These are phyloP conservation scores for Stegodyphus mimosarum DNA, from an alignment of 1,140 invertebrate species.

Conservation along the genomic window DNA sequence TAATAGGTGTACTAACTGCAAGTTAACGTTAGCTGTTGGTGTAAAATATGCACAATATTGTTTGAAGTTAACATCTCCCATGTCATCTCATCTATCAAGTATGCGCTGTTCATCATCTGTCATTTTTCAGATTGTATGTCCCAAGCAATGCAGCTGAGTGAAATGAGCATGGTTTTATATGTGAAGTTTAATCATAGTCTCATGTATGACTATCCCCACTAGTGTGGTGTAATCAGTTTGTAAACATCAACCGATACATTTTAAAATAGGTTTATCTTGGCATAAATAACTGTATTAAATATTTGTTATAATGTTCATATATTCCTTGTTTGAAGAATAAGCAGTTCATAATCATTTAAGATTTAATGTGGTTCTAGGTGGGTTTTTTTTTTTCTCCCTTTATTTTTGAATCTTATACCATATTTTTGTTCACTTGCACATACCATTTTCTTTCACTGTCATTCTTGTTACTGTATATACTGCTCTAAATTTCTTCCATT, in stretches of 20 bases:
- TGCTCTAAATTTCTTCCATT: conserved; percentile 23
- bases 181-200: conserved; percentile 22
- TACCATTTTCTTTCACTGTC: conserved; percentile 56
- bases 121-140: conserved; percentile 54
- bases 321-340: not conserved
- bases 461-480: conserved; percentile 58
- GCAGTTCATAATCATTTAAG: not conserved
- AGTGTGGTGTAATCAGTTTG: not conserved
- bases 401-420: not conserved
- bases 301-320: not conserved
- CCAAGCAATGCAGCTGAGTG: conserved; percentile 53
- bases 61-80: conserved; percentile 60
- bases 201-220: conserved; percentile 28
- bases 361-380: not conserved
- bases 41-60: conserved; percentile 56
- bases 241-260: too few relatives aligned
- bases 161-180: conserved; percentile 54
- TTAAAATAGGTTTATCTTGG: too few relatives aligned
- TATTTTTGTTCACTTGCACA: conserved; percentile 51
- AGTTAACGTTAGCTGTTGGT: conserved; percentile 46
- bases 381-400: not conserved
- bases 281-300: not conserved
- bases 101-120: conserved; percentile 51
- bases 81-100: conserved; percentile 58
- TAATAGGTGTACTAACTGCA: conserved; percentile 31